Evolutionary conservation across 1,140 invertebrate genomes (phyloP).

Genomic region (Cydia amplana): DNA sequence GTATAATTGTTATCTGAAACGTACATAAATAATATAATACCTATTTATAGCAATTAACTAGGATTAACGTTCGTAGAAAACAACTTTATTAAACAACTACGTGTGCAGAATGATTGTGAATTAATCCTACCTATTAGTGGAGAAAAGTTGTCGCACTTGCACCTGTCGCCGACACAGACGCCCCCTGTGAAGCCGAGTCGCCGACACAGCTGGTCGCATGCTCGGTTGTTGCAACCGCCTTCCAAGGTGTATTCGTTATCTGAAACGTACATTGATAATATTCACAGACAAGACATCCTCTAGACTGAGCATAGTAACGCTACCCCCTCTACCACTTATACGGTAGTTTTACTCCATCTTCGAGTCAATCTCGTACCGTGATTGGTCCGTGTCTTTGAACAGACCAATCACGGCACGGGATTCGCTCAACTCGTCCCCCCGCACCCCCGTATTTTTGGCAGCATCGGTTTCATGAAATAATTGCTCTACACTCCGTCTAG

Average conservation of each 20-base stretch:
- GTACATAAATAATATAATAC: conserved; percentile 6
- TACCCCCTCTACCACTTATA: too few relatives aligned
- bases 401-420: too few relatives aligned
- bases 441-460: too few relatives aligned
- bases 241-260: not conserved
- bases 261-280: not conserved
- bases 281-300: too few relatives aligned
- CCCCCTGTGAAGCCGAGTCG: conserved; percentile 46
- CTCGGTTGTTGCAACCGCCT: conserved; percentile 1
- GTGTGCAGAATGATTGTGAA: too few relatives aligned
- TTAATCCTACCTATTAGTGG: not conserved
- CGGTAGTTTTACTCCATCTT: too few relatives aligned
- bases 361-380: too few relatives aligned
- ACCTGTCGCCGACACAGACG: conserved; percentile 42
- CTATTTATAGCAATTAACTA: not conserved
- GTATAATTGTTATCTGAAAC: not conserved
- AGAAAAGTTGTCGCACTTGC: conserved; percentile 42
- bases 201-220: conserved; percentile 45
- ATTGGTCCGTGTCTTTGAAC: too few relatives aligned
- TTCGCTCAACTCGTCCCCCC: too few relatives aligned
- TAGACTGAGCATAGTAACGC: too few relatives aligned
- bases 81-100: not conserved
- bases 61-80: not conserved
- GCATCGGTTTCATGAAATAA: too few relatives aligned
- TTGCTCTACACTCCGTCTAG: too few relatives aligned